Evolutionary conservation across 2,113 vertebrate species (phyloP), one percentile per base, ranked within the genome.

Genomic region (Cisticola juncidis): DNA sequence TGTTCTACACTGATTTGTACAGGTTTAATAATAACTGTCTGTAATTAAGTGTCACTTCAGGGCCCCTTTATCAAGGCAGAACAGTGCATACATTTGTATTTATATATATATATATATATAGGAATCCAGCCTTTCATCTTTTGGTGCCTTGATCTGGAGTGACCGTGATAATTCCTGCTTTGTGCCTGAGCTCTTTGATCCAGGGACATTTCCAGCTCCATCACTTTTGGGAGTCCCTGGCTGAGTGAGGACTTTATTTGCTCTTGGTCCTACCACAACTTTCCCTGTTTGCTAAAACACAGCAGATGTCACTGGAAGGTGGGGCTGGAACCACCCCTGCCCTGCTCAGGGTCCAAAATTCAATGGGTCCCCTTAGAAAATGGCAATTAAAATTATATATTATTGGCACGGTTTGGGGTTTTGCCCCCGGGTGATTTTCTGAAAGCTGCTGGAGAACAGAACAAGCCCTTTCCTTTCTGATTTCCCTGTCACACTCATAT

Each of bases 181-280:
- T 97, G 90, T 95, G 64, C 57, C 51, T 19, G 15, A 66, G n/a
- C 64, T 74, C 92, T 97, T 97, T 97, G 96, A 95, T 90, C 64
- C 29, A 9, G 71, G 36, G 36, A 28, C 4, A 21, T 58, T 88
- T 82, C 88, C 66, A 90, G 33, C 50, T 57, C 77, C 58, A 26
- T 24, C 23, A 44, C 14, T 90, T 90, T 47, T 33, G 51, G 50
- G 82, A 88, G 17, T 14, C 64, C 6, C 33, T 70, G 60, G 35
- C 54, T 94, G 79, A 94, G 90, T 24, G 64, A 86, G 61, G 82
- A 94, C 92, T 85, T 96, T 95, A 95, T 96, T 92, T 86, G 86
- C 51, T 66, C 54, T 38, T 20, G 56, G 12, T 26, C 18, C 42
- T 18, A 1, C 54, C 22, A 22, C 54, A 36, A 3, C 53, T 31